Base-by-base conservation (phyloP, 1,140 invertebrate species). In the Proales similis region DNA sequence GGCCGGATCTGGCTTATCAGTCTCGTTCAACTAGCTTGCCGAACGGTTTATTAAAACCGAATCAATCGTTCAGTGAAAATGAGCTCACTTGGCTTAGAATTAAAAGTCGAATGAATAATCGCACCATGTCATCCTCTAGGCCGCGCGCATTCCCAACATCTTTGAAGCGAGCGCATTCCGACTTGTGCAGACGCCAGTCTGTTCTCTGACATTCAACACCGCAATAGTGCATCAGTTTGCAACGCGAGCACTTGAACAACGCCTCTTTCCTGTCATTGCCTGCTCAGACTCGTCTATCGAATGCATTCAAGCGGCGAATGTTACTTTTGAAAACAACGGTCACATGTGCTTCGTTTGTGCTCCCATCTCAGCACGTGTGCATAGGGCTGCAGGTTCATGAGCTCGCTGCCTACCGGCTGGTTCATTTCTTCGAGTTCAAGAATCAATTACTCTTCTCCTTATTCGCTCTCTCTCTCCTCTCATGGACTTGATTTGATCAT, bases 211-310 rank as follows among this genome's bases (percentile, higher is more conserved):
- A 53, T 39, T 33, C 6, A 39, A 39, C 20, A 20, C 30, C 32
- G 42, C 49, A 53, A 53, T 20, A 53, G 27, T 20, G 12, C 49
- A 53, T 53, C 4, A 36, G 42, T 53, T 53, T 53, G 26, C 49
- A 53, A 14, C 7, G 38, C 27, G 49, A 53, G 9, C 49, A 53
- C 42, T 32, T 22, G 5, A 20, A 53, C 4, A 32, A 36, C 29
- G 26, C 42, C 29, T 20, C 24, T 17, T 3, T 36, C 27, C 32
- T 53, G n/a, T n/a, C n/a, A n/a, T n/a, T n/a, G n/a, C n/a, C n/a
- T n/a, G n/a, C n/a, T n/a, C n/a, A n/a, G n/a, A n/a, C n/a, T n/a
- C n/a, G n/a, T n/a, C n/a, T n/a, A n/a, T n/a, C n/a, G n/a, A n/a
- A n/a, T n/a, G n/a, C n/a, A n/a, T n/a, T n/a, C n/a, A n/a, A n/a